These are phyloP conservation scores for Synergus laeviventris DNA, from an alignment of 2,888 invertebrate species.

Conservation along the genomic window DNA sequence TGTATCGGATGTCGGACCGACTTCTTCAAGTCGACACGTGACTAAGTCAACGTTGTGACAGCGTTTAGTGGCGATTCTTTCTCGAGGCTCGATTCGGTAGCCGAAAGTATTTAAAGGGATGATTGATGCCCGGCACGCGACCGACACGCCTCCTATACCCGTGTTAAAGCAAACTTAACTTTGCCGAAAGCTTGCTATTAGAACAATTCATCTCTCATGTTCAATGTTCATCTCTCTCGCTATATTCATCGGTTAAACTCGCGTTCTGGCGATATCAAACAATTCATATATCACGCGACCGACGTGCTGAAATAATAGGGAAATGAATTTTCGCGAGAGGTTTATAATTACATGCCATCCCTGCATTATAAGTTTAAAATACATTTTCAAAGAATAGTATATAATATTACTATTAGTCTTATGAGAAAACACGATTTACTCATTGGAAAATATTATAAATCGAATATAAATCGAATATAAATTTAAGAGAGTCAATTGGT, in stretches of 20 bases:
- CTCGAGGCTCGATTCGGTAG: conserved; percentile 44
- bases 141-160: conserved; percentile 63
- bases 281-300: conserved; percentile 74
- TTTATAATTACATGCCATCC: conserved; percentile 46
- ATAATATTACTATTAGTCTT: too few species aligned
- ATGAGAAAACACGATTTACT: too few species aligned
- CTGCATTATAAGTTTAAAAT: background rate
- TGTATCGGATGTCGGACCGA: conserved; percentile 29
- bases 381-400: background rate
- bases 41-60: conserved; percentile 37
- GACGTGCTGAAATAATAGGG: conserved; percentile 75
- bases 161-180: conserved; percentile 46
- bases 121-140: conserved; percentile 75
- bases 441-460: background rate
- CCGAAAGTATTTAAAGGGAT: conserved; percentile 68
- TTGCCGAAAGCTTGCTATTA: conserved; percentile 46
- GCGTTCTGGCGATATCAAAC: conserved; percentile 65
- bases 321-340: conserved; percentile 73
- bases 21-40: conserved; percentile 52
- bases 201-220: conserved; percentile 50
- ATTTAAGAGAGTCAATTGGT: background rate
- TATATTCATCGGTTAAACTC: conserved; percentile 42
- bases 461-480: too few species aligned
- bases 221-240: conserved; percentile 44
- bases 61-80: conserved; percentile 45